A percentile compares a stretch with the other conserved stretches of the same genome.
phyloP scores from a whole-genome alignment of 2,888 invertebrate genomes.

The Orthosia cruda region DNA sequence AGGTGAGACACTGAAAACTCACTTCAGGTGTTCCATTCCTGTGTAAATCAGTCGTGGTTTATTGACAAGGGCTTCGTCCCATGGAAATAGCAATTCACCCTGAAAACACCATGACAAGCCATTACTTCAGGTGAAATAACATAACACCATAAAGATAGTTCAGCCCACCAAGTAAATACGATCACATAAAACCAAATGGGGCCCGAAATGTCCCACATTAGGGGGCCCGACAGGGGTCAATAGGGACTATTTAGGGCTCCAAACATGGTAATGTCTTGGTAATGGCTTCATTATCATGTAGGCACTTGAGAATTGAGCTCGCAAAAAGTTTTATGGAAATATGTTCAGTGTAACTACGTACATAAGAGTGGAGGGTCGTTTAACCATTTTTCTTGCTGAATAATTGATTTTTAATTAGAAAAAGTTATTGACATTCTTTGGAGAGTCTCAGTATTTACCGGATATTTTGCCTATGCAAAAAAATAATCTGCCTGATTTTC shows the following conservation, averaged over 20 bases:
- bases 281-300: constrained; percentile 62
- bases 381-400: neutral
- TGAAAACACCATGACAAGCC: neutral
- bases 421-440: no score
- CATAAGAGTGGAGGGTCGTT: neutral
- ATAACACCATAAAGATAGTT: constrained; percentile 59
- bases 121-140: constrained; percentile 34
- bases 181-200: constrained; percentile 69
- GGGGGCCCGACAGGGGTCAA: constrained; percentile 60
- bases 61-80: neutral
- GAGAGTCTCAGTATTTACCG: no score
- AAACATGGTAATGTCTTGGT: constrained; percentile 59
- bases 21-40: neutral
- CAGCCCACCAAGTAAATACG: constrained; percentile 61
- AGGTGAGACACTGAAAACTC: neutral
- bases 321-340: constrained; percentile 40
- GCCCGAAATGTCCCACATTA: constrained; percentile 63
- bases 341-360: neutral
- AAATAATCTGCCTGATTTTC: no score
- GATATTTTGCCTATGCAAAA: no score
- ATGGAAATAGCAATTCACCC: neutral
- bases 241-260: constrained; percentile 63
- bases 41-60: neutral
- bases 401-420: no score
- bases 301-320: constrained; percentile 42